Evolutionary conservation across 37 sponge, comb jelly and placozoan genomes (phyloP).

Genomic region (Tethya wilhelma): DNA sequence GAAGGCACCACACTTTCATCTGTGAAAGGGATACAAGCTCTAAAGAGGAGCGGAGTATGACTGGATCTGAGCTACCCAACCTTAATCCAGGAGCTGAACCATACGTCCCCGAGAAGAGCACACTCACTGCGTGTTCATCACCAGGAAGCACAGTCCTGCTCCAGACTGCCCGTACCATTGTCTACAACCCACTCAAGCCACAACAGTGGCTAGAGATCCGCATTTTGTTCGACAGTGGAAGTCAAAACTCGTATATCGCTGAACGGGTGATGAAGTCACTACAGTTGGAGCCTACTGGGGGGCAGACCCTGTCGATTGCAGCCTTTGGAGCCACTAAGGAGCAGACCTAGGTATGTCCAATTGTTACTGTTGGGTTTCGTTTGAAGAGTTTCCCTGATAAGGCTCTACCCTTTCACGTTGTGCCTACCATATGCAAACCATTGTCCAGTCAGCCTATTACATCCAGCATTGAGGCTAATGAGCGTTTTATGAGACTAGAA

Average conservation of each 20-base stretch:
- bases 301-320: constrained; percentile 20
- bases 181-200: constrained; percentile 12
- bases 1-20: constrained; percentile 45
- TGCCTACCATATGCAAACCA: constrained; percentile 42
- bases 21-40: background rate
- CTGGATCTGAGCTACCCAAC: background rate
- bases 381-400: constrained; percentile 14
- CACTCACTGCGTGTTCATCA: constrained; percentile 4
- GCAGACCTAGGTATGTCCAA: constrained; percentile 36
- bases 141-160: constrained; percentile 13
- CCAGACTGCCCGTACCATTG: constrained; percentile 19
- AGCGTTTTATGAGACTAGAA: constrained; percentile 20
- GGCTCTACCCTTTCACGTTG: constrained; percentile 21
- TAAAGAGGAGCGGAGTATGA: background rate
- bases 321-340: constrained; percentile 37
- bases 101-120: constrained; percentile 8
- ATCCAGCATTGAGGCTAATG: background rate
- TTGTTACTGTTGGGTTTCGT: constrained; percentile 27
- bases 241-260: constrained; percentile 31
- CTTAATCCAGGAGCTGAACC: constrained; percentile 7
- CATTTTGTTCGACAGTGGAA: constrained; percentile 33
- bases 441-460: constrained; percentile 17
- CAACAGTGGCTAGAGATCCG: background rate
- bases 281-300: background rate
- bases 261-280: constrained; percentile 6